Evolutionary conservation across 2,888 invertebrate genomes (phyloP).

Genomic region (Dasypogon diadema): DNA sequence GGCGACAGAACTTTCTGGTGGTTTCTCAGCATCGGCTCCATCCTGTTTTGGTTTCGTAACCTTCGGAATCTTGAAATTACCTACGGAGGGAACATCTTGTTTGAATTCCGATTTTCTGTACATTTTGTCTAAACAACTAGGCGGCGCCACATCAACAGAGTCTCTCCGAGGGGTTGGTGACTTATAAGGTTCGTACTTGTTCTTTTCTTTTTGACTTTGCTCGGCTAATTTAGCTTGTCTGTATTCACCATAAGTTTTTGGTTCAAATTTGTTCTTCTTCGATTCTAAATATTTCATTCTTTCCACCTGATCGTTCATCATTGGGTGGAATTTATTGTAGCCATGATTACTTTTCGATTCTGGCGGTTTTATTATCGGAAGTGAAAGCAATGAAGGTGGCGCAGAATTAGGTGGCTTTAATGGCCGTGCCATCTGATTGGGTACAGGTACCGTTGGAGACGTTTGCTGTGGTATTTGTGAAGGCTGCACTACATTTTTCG

Average conservation of each 20-base stretch:
- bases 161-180: constrained; percentile 9
- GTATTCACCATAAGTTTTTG: constrained; percentile 63
- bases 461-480: background rate
- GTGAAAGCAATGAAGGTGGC: background rate
- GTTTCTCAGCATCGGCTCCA: background rate
- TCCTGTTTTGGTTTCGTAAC: constrained; percentile 18
- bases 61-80: constrained; percentile 52
- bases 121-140: constrained; percentile 62
- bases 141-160: constrained; percentile 3
- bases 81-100: background rate
- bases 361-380: background rate
- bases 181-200: background rate
- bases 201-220: constrained; percentile 48
- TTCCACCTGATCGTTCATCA: constrained; percentile 61
- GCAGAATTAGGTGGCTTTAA: background rate
- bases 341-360: background rate
- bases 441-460: background rate
- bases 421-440: background rate
- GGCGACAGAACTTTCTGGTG: background rate
- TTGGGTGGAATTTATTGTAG: constrained; percentile 59
- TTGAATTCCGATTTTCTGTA: constrained; percentile 60
- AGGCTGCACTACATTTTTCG: background rate
- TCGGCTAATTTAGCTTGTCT: constrained; percentile 60
- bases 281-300: constrained; percentile 61
- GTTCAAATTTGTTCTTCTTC: constrained; percentile 59